phyloP scores from a whole-genome alignment of 1,140 invertebrate genomes.

The Solen grandis region DNA sequence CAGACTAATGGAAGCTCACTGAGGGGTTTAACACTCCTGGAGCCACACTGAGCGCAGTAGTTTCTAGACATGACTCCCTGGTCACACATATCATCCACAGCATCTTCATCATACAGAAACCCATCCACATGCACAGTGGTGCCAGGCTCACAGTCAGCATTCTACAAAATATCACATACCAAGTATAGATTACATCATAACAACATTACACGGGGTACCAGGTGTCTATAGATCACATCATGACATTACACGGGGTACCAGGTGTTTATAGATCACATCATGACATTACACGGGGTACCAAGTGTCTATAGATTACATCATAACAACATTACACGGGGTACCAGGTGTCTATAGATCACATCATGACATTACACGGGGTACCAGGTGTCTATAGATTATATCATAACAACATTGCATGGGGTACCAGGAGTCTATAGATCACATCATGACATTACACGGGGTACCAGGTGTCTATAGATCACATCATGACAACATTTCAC shows the following conservation, averaged over 20 bases:
- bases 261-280: not conserved
- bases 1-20: no score
- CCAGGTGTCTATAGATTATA: not conserved
- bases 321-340: not conserved
- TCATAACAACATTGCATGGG: no score
- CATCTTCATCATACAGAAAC: slow-evolving; percentile 87
- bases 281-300: no score
- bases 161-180: slow-evolving; percentile 76
- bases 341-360: not conserved
- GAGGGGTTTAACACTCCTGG: slow-evolving; percentile 83
- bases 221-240: not conserved
- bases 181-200: not conserved
- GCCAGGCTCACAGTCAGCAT: slow-evolving; percentile 83
- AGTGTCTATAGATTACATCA: not conserved
- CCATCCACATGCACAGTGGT: slow-evolving; percentile 86
- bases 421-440: no score
- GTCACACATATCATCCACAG: slow-evolving; percentile 84
- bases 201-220: no score
- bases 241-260: not conserved
- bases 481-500: no score
- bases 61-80: slow-evolving; percentile 84
- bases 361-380: no score
- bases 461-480: not conserved
- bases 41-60: slow-evolving; percentile 86
- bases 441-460: no score